Evolutionary conservation across 2,888 invertebrate genomes (phyloP), one percentile per base, ranked within the genome.

Genomic region (Xylocampa areola): DNA sequence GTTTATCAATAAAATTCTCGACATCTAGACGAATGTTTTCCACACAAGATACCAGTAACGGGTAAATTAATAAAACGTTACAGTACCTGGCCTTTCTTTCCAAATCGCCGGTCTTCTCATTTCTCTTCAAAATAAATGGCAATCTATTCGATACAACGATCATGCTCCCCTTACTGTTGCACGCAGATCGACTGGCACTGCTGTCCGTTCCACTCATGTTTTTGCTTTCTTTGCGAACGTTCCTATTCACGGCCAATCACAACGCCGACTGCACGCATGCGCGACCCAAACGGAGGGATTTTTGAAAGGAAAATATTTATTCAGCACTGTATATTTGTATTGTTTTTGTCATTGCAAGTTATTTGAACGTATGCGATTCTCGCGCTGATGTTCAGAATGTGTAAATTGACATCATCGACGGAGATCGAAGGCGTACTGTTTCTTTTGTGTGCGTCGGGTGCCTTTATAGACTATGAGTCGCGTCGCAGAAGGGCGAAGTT

Each of bases 91-190:
- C 97, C 89, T 97, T 97, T 68, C 98, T 95, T 77, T 96, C 95
- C 79, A 98, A 94, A 36, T 95, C 94, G 37, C 96, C 96, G 57
- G 96, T 96, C 76, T 95, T 94, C 48, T 96, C 95, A 93, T 97
- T 95, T 84, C 97, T 95, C 84, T 95, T 96, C 63, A 98, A 94
- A 66, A 98, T 97, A 91, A 98, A 98, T 5, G 98, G 98, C 85
- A 98, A 94, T 74, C 98, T 95, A 92, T 98, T 98, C 71, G 98
- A 98, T 59, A 98, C 98, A 74, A 98, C 98, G 81, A 98, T 97
- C 95, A 98, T 96, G 84, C 96, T 97, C 75, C 96, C 96, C 78
- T 95, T 95, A 82, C 94, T 94, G 77, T 92, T 94, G 81, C 94
- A 94, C 85, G 86, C 76, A n/a, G 87, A 73, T 61, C 92, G 91